A percentile compares a stretch with the other conserved stretches of the same genome.
phyloP scores from a whole-genome alignment of 2,797 vertebrate genomes.

The Pseudomugil tenellus region DNA sequence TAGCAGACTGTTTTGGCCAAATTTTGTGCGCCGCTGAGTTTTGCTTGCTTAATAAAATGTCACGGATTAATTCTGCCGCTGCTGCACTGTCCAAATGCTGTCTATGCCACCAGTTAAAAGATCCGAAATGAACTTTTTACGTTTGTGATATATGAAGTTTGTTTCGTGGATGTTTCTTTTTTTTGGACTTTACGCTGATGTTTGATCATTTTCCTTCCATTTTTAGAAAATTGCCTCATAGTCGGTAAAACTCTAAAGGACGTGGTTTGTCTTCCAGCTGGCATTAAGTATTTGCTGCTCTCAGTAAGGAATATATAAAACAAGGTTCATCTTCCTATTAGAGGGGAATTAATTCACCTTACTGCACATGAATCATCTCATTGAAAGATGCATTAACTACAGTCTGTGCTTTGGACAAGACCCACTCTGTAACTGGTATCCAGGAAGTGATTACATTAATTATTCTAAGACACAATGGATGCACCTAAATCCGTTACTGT shows the following conservation, averaged over 20 bases:
- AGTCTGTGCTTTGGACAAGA: background rate
- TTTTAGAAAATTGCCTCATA: background rate
- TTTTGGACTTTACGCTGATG: background rate
- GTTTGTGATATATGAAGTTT: background rate
- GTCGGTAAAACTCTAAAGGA: background rate
- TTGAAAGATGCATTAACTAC: constrained; percentile 24
- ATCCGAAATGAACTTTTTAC: constrained; percentile 52
- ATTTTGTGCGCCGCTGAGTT: constrained; percentile 61
- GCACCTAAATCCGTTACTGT: background rate
- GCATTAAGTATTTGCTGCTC: constrained; percentile 34
- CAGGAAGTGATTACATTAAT: constrained; percentile 14
- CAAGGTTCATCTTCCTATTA: constrained; percentile 39
- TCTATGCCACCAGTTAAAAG: constrained; percentile 50
- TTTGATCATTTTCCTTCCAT: background rate
- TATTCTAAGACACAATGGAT: constrained; percentile 3
- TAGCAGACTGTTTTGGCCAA: constrained; percentile 64
- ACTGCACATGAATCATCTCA: constrained; percentile 49
- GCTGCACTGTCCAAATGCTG: constrained; percentile 45
- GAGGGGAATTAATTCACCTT: constrained; percentile 45
- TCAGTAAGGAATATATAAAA: constrained; percentile 31
- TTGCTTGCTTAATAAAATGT: constrained; percentile 71
- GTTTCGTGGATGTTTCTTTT: background rate
- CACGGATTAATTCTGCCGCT: constrained; percentile 64
- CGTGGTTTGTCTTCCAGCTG: background rate
- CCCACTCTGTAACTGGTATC: constrained; percentile 9